Base-by-base conservation (phyloP, 2,113 vertebrate species). In the Pomatostomus ruficeps region DNA sequence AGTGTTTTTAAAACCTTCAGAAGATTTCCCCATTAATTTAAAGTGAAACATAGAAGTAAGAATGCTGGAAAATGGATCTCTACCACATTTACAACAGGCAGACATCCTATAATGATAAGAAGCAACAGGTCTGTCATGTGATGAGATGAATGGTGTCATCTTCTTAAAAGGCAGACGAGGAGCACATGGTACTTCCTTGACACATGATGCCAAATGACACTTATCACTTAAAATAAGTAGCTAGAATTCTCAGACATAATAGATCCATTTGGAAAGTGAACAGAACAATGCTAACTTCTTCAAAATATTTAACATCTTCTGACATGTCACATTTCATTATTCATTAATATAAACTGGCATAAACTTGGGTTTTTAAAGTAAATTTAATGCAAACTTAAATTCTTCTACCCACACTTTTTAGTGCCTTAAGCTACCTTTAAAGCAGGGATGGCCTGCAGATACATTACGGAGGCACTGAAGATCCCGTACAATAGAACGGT, bases 161-260 rank as follows among this genome's bases (percentile, higher is more conserved):
- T 96, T 96, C 88, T 95, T 95, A 93, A 95, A 95, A 97, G 81
- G 96, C 67, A 88, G 80, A 91, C 7, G 36, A 87, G 49, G 80
- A 94, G 92, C 45, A 73, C 85, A 91, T 68, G 74, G 71, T 93
- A 52, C n/a, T 96, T 96, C 73, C 55, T 91, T 97, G 90, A 94
- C 70, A 87, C 61, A 85, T 91, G 68, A 95, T 85, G 82, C 86
- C 46, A 2, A 83, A 88, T 79, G 81, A 95, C 84, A 88, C 62
- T 93, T 91, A 90, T 62, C 46, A 74, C 49, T 88, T 95, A 93
- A 89, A 97, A 87, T 75, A 95, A 92, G 92, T 74, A 92, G 49
- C 65, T 89, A 90, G 58, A 78, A 85, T 80, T 82, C 77, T 91
- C 66, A 89, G 82, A 80, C 79, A 85, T 91, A 95, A 95, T 92